Conservation (phyloP, 2,888 invertebrate species). For the Galeruca laticollis region DNA sequence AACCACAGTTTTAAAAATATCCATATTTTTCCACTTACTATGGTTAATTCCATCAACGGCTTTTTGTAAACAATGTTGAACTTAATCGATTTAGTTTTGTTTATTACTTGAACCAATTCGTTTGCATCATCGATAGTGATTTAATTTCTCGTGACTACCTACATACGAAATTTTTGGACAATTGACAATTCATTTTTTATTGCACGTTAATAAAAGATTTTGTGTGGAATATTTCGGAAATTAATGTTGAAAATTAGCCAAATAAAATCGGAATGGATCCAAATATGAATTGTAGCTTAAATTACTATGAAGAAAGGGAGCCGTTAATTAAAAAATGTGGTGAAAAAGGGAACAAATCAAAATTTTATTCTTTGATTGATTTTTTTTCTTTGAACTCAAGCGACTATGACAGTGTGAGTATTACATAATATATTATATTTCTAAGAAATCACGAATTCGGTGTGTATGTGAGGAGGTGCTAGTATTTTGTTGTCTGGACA, state of each 20-base stretch:
- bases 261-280: background rate
- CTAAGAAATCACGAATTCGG: no score
- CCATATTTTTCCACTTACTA: background rate
- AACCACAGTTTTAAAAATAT: background rate
- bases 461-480: no score
- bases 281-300: background rate
- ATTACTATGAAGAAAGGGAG: background rate
- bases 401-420: constrained; percentile 4
- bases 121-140: background rate
- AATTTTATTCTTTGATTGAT: background rate
- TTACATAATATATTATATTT: background rate
- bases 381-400: background rate
- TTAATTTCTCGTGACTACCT: background rate
- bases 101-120: background rate
- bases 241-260: background rate
- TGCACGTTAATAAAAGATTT: background rate
- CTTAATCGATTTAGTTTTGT: background rate
- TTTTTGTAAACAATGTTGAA: background rate
- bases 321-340: background rate
- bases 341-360: background rate
- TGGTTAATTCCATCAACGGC: background rate
- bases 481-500: no score
- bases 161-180: background rate
- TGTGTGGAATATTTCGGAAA: background rate
- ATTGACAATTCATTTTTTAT: background rate